Evolutionary conservation across 2,888 invertebrate genomes (phyloP).

Genomic region (Agrotis segetum): DNA sequence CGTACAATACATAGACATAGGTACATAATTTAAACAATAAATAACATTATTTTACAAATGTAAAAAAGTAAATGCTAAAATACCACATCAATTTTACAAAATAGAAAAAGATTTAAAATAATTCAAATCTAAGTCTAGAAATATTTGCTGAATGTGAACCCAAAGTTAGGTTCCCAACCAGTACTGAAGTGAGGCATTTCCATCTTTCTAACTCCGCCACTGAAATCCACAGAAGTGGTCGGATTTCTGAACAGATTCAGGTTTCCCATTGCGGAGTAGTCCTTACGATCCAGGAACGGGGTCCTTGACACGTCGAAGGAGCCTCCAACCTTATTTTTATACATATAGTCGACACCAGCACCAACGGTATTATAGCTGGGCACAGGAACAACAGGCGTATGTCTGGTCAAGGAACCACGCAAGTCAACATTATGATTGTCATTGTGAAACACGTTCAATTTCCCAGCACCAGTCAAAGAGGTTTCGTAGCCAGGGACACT

Average conservation of each 20-base stretch:
- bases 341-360: conserved; percentile 57
- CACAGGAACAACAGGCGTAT: conserved; percentile 42
- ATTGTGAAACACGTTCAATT: conserved; percentile 37
- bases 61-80: background rate
- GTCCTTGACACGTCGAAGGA: conserved; percentile 57
- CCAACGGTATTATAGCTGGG: conserved; percentile 58
- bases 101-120: background rate
- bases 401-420: conserved; percentile 48
- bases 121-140: conserved; percentile 32
- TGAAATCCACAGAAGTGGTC: conserved; percentile 20
- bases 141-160: conserved; percentile 38
- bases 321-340: conserved; percentile 41
- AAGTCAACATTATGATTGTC: conserved; percentile 39
- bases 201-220: conserved; percentile 45
- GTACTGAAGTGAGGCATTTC: conserved; percentile 59
- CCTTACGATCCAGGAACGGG: conserved; percentile 60
- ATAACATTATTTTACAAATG: background rate
- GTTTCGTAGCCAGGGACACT: conserved; percentile 26
- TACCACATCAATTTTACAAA: background rate
- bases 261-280: conserved; percentile 58
- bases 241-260: conserved; percentile 52
- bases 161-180: conserved; percentile 60
- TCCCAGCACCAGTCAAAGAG: conserved; percentile 34
- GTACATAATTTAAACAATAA: background rate
- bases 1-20: background rate